Evolutionary conservation across 2,888 invertebrate species (phyloP), one percentile per base, ranked within the genome.

Genomic region (Phortica magna): DNA sequence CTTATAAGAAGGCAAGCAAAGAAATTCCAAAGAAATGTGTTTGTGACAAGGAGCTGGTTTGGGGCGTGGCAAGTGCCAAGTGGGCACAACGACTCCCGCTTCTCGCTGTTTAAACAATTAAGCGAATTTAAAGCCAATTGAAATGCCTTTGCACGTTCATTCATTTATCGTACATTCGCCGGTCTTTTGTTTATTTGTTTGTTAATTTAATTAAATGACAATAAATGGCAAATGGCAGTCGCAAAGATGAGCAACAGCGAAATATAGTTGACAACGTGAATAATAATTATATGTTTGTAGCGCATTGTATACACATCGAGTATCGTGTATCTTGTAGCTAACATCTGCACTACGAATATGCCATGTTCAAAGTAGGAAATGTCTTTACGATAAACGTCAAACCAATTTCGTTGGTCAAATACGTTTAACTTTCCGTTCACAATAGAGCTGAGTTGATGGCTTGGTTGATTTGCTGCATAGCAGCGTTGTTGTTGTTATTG

Each of bases 121-220:
- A 85, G 79, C 81, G 81, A 83, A 82, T 80, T 82, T 75, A 80
- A 75, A 77, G 77, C 76, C 83, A 81, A 83, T 84, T 80, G 82
- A 73, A 82, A 84, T 83, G 84, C 84, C 78, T 61, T 61, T 17
- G 22, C 42, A 19, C 68, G 68, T 48, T 48, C 43, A 22, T 71
- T 55, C 53, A 22, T 71, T 53, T 42, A 42, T 5, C n/a, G 59
- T 19, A n/a, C 17, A 7, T 7, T 59, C n/a, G 10, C n/a, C n/a
- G 17, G 2, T 65, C 41, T 14, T 31, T 65, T 39, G 31, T 65
- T 65, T 65, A 7, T 65, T 65, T 65, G 12, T 65, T 65, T 65
- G 65, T 71, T 71, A 71, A 71, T 71, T 71, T 71, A 71, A 71
- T 71, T 71, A 71, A 71, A 71, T 53, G 70, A 53, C 70, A 71